phyloP scores from a whole-genome alignment of 2,113 vertebrate genomes.

The Cynoglossus semilaevis region DNA sequence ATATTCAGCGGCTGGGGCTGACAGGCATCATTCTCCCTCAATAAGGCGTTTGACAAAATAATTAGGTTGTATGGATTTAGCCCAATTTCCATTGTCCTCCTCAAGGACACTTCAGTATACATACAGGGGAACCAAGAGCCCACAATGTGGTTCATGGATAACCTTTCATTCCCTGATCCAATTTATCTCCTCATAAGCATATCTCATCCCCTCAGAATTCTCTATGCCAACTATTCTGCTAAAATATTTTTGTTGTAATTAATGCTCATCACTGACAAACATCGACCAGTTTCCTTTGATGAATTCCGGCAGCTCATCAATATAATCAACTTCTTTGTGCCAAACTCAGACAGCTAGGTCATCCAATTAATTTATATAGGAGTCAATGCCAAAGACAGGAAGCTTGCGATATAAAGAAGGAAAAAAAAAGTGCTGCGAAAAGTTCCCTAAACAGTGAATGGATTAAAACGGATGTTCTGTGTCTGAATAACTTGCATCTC shows the following conservation, averaged over 20 bases:
- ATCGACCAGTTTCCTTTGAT: conserved; percentile 10
- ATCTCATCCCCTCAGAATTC: neutral
- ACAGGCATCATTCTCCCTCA: neutral
- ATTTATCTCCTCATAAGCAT: too few relatives aligned
- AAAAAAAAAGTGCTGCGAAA: neutral
- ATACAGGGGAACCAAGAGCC: neutral
- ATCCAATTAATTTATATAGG: conserved; percentile 5
- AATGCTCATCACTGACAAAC: conserved; percentile 22
- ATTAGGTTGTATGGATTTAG: too few relatives aligned
- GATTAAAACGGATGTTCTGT: conserved; percentile 4
- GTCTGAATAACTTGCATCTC: conserved; percentile 4
- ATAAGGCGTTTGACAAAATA: neutral
- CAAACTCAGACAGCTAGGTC: conserved; percentile 22
- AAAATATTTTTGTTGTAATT: conserved; percentile 18
- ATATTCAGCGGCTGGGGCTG: too few relatives aligned
- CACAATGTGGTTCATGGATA: neutral
- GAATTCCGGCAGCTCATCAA: conserved; percentile 27
- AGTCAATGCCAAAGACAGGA: conserved; percentile 5
- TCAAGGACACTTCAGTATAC: neutral
- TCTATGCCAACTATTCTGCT: neutral
- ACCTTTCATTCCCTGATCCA: neutral
- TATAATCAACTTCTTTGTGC: conserved; percentile 27
- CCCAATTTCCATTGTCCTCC: neutral
- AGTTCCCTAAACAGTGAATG: conserved; percentile 2
- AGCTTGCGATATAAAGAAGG: neutral